These are phyloP conservation scores for Ibidorhyncha struthersii DNA, from an alignment of 2,113 vertebrate species.

Conservation along the genomic window DNA sequence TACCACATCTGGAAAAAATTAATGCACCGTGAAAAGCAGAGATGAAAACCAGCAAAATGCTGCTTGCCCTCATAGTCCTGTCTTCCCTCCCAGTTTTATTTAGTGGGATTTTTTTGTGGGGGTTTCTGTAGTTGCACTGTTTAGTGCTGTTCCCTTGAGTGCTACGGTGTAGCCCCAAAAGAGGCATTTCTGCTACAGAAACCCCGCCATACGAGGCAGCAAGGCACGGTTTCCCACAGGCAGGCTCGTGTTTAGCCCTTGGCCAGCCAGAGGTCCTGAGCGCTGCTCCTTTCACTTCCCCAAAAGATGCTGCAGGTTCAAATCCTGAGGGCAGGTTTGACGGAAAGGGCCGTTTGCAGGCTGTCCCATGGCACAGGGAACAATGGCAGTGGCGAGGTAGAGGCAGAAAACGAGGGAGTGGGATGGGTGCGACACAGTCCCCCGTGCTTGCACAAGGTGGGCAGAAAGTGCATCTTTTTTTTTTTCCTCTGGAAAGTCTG, in stretches of 20 bases:
- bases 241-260: background rate
- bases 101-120: background rate
- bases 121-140: background rate
- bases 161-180: background rate
- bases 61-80: background rate
- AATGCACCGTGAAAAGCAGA: background rate
- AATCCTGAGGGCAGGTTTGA: background rate
- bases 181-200: background rate
- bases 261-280: background rate
- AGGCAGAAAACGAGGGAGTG: background rate
- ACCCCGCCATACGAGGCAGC: accelerated
- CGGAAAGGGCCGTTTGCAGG: accelerated
- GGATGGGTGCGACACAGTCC: accelerated
- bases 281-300: background rate
- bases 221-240: background rate
- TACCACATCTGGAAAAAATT: background rate
- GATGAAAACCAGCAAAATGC: background rate
- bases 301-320: background rate
- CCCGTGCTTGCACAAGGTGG: background rate
- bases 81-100: background rate
- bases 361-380: background rate
- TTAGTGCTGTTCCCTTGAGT: background rate
- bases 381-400: accelerated
- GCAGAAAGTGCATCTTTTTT: background rate
- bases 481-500: background rate